phyloP scores from a whole-genome alignment of 2,797 vertebrate species.

The Pangasius sanitwongsei region DNA sequence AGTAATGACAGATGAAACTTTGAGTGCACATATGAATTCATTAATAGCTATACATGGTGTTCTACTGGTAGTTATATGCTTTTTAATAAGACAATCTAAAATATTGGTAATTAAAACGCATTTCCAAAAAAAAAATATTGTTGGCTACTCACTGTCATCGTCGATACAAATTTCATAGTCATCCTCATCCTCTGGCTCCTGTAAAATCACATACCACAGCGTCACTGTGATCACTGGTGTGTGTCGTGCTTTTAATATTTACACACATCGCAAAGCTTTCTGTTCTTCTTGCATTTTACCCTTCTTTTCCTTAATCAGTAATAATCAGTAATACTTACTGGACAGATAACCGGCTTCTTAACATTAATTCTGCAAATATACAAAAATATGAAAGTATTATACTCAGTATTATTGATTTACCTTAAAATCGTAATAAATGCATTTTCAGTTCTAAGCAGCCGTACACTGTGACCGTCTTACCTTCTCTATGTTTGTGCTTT shows the following conservation, averaged over 20 bases:
- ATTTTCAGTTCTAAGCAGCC: neutral
- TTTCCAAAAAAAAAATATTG: neutral
- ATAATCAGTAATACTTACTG: constrained; percentile 64
- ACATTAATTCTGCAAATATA: constrained; percentile 55
- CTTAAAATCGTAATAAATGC: neutral
- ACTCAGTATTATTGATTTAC: neutral
- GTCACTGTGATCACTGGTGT: neutral
- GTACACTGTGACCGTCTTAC: neutral
- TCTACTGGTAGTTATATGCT: neutral
- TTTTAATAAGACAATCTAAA: neutral
- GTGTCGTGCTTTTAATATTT: neutral
- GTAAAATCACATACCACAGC: constrained; percentile 49
- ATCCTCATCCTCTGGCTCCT: constrained; percentile 64
- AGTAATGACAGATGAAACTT: neutral
- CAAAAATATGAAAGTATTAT: neutral
- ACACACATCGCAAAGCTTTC: neutral
- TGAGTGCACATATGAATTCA: neutral
- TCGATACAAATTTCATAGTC: constrained; percentile 77
- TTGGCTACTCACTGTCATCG: constrained; percentile 71
- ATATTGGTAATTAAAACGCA: neutral
- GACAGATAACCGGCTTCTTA: constrained; percentile 39
- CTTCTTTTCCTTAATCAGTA: neutral
- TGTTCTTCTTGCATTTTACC: neutral
- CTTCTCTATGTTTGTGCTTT: neutral
- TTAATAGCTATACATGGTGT: neutral